Percentiles rank a stretch among this genome's conserved stretches.
Evolutionary conservation across 2,888 invertebrate species (phyloP).

Genomic region (Euproctis similis): DNA sequence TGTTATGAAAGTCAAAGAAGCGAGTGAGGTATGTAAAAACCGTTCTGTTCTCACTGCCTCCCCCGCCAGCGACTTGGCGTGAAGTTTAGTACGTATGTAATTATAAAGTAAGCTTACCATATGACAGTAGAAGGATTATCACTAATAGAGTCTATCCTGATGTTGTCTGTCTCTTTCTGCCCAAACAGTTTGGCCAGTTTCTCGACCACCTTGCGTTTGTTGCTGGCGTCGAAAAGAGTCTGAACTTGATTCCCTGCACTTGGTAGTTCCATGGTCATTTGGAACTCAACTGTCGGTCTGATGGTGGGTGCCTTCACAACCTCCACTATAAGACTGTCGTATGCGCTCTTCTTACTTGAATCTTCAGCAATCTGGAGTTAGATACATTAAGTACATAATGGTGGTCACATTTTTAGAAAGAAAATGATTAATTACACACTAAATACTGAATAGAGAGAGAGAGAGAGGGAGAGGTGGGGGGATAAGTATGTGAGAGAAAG

Average conservation of each 20-base stretch:
- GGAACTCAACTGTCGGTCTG: slow-evolving; percentile 85
- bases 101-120: slow-evolving; percentile 60
- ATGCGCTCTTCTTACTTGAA: slow-evolving; percentile 82
- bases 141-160: slow-evolving; percentile 83
- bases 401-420: too few species aligned
- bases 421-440: too few species aligned
- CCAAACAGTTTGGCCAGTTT: slow-evolving; percentile 85
- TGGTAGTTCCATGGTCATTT: slow-evolving; percentile 83
- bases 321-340: slow-evolving; percentile 86
- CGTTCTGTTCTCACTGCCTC: too few species aligned
- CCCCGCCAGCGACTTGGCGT: too few species aligned
- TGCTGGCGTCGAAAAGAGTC: slow-evolving; percentile 75
- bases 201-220: slow-evolving; percentile 88
- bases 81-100: too few species aligned
- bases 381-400: too few species aligned
- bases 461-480: not conserved
- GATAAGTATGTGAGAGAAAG: too few species aligned
- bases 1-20: too few species aligned
- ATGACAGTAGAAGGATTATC: slow-evolving; percentile 82
- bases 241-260: slow-evolving; percentile 72
- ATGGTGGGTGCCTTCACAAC: slow-evolving; percentile 79
- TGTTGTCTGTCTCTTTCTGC: slow-evolving; percentile 82
- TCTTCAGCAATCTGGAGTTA: slow-evolving; percentile 80
- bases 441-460: too few species aligned
- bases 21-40: too few species aligned